A percentile compares a stretch with the other conserved stretches of the same genome.
These are phyloP conservation scores for Sialis fuliginosa DNA, from an alignment of 2,888 invertebrate species.

Conservation along the genomic window DNA sequence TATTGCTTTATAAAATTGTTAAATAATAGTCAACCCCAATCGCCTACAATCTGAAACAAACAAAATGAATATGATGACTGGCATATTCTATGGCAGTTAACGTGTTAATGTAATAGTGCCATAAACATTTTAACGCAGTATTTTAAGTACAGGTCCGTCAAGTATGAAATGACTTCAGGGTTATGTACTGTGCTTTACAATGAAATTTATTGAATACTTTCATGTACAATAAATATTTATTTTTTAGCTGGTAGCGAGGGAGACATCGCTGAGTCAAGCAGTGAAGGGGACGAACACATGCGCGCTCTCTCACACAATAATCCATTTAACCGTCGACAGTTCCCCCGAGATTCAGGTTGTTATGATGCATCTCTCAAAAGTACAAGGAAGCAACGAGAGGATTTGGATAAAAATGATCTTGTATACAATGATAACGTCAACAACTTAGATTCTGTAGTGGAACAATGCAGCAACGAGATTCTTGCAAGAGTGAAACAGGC, in stretches of 20 bases:
- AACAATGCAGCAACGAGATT: conserved; percentile 40
- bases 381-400: conserved; percentile 33
- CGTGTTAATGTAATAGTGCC: no score
- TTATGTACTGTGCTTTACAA: no score
- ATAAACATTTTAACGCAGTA: no score
- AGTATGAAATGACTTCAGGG: no score
- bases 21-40: no score
- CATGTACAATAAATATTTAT: not conserved
- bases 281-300: conserved; percentile 49
- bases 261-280: conserved; percentile 63
- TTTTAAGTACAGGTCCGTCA: no score
- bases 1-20: no score
- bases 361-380: conserved; percentile 39
- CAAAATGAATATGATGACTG: no score
- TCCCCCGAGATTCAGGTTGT: conserved; percentile 69
- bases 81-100: no score
- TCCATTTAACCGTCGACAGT: conserved; percentile 61
- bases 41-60: no score
- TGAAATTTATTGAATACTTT: no score
- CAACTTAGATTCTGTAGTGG: conserved; percentile 37
- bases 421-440: conserved; percentile 28
- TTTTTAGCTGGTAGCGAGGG: conserved; percentile 53
- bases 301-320: conserved; percentile 29
- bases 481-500: conserved; percentile 37
- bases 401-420: conserved; percentile 27